These are phyloP conservation scores for Arctopsyche grandis DNA, from an alignment of 1,140 invertebrate species.

Conservation along the genomic window DNA sequence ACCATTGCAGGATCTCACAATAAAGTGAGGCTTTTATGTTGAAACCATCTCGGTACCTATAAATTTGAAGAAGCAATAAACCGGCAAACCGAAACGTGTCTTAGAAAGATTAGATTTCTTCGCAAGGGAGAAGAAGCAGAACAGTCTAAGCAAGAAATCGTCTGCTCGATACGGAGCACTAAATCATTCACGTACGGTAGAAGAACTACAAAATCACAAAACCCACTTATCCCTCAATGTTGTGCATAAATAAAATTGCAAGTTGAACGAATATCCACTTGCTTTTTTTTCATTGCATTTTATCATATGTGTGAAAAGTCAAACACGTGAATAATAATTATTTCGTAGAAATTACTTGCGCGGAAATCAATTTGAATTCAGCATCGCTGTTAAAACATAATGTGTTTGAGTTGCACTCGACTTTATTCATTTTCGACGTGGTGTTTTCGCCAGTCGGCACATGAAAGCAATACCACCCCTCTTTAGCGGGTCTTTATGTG, in stretches of 20 bases:
- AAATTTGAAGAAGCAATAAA: constrained; percentile 55
- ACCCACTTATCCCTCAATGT: constrained; percentile 13
- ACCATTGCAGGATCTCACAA: constrained; percentile 39
- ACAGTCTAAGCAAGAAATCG: constrained; percentile 40
- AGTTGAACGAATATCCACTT: background rate
- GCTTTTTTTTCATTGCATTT: background rate
- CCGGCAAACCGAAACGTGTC: constrained; percentile 51
- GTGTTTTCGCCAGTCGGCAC: constrained; percentile 7
- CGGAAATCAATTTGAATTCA: constrained; percentile 10
- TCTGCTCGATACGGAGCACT: constrained; percentile 33
- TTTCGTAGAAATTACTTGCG: background rate
- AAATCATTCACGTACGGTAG: constrained; percentile 37
- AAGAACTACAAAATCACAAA: constrained; percentile 13
- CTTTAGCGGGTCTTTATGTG: constrained; percentile 43
- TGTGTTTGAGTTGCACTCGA: constrained; percentile 35
- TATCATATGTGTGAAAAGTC: background rate
- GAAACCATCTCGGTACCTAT: constrained; percentile 47
- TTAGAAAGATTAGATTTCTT: constrained; percentile 50
- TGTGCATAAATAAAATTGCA: background rate
- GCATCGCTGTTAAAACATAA: background rate
- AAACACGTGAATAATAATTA: no score
- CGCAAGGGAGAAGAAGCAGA: constrained; percentile 31
- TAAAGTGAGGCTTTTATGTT: constrained; percentile 52
- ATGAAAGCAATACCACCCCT: constrained; percentile 47
- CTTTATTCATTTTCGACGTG: constrained; percentile 34